These are phyloP conservation scores for Goniozus legneri DNA, from an alignment of 1,140 invertebrate species.

Conservation along the genomic window DNA sequence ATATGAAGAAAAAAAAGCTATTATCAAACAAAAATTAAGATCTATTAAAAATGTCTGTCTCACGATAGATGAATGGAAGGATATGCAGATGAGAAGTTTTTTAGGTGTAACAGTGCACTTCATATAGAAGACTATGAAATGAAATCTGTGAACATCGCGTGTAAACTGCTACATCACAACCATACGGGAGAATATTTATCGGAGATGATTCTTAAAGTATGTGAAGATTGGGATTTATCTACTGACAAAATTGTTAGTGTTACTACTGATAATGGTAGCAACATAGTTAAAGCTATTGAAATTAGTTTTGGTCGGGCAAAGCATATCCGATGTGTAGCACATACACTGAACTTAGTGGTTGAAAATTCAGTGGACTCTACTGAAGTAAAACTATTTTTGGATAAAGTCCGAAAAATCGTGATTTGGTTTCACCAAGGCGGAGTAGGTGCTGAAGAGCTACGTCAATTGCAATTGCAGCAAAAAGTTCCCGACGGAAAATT, in stretches of 20 bases:
- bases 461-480: slow-evolving; percentile 1
- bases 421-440: slow-evolving; percentile 13
- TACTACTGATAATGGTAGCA: slow-evolving; percentile 32
- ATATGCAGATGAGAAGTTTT: slow-evolving; percentile 8
- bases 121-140: slow-evolving; percentile 9
- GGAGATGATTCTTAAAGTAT: slow-evolving; percentile 25
- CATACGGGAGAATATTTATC: slow-evolving; percentile 23
- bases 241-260: slow-evolving; percentile 32
- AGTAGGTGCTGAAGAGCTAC: slow-evolving; percentile 7
- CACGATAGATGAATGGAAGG: slow-evolving; percentile 11
- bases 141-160: slow-evolving; percentile 15
- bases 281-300: slow-evolving; percentile 26
- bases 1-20: slow-evolving; percentile 4
- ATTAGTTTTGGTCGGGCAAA: slow-evolving; percentile 10
- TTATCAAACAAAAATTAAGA: slow-evolving; percentile 4
- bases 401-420: slow-evolving; percentile 9
- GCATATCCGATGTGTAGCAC: slow-evolving; percentile 36
- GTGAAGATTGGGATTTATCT: slow-evolving; percentile 30
- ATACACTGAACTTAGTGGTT: slow-evolving; percentile 31
- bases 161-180: slow-evolving; percentile 10
- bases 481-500: neutral
- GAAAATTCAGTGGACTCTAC: slow-evolving; percentile 4
- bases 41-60: neutral
- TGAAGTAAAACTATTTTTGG: neutral
- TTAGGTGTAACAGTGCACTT: slow-evolving; percentile 12